Evolutionary conservation across 2,888 invertebrate species (phyloP), one percentile per base, ranked within the genome.

Genomic region (Eudasyphora cyanicolor): DNA sequence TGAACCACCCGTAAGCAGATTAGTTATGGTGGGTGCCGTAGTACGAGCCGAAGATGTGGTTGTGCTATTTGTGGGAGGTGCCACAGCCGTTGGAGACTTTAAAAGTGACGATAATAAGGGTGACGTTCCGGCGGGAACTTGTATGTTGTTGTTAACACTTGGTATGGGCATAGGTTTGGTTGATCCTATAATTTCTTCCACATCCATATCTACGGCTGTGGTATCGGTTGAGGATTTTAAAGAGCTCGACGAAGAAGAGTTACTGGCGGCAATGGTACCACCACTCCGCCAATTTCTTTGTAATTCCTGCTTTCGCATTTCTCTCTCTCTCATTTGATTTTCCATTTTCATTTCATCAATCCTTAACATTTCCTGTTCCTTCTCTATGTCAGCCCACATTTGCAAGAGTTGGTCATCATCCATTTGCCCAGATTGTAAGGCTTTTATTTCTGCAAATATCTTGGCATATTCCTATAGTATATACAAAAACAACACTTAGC

Each of bases 51-150:
- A 67, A 14, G 67, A 42, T 3, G 29, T 62, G 42, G 27, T 8
- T 12, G 64, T 54, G 0, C 87, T 87, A 0, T 79, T 60, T 21
- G 86, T 45, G 14, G 64, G 3, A 12, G 87, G 45, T 3, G 88
- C 82, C 5, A 54, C 85, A 24, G 89, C 77, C 3, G 87, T 86
- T 2, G 89, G 88, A 60, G 95, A 95, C 91, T 97, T 97, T 5
- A 98, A 92, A 45, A 98, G 93, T 62, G 97, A 97, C 8, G 97
- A 97, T 64, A 98, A 93, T 57, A 98, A 92, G 0, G 97, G 97
- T 0, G 95, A 95, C 0, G 95, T 93, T 0, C 94, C 94, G 69
- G 85, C 64, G 85, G 86, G 83, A 0, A 79, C 38, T 71, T 70
- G 75, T 49, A 12, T 49, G 38, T 75, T 24, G 67, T 17, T 79